Conservation (phyloP, 2,888 invertebrate species). For the Escarpia spicata region DNA sequence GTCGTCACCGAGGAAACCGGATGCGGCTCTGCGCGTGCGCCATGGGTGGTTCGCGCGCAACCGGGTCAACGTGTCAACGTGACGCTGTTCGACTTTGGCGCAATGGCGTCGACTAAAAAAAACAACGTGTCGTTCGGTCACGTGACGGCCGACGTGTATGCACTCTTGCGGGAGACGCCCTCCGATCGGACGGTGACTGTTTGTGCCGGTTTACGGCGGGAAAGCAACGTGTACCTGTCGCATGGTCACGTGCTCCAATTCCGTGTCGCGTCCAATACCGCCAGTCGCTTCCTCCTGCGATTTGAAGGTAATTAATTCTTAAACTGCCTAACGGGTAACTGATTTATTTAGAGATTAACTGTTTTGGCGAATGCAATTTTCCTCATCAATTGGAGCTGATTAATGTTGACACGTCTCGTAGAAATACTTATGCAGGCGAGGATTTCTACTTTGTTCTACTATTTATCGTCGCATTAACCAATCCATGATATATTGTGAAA, state of each 20-base stretch:
- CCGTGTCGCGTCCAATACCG: background rate
- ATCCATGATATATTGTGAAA: too few species aligned
- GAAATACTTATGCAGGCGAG: too few species aligned
- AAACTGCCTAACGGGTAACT: background rate
- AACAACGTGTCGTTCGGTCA: constrained; percentile 13
- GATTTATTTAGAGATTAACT: background rate
- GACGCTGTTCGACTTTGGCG: background rate
- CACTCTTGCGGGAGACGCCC: background rate
- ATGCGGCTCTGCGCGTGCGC: background rate
- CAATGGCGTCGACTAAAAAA: background rate
- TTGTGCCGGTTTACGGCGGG: background rate
- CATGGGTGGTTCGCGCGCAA: background rate
- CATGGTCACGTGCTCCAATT: background rate
- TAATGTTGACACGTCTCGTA: too few species aligned
- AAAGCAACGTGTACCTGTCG: constrained; percentile 1
- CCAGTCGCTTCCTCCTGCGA: background rate
- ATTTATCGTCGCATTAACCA: too few species aligned
- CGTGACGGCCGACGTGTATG: constrained; percentile 6
- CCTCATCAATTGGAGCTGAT: too few species aligned
- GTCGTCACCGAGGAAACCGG: background rate
- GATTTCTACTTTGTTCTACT: too few species aligned
- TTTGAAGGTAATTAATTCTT: background rate
- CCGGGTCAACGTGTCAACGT: background rate
- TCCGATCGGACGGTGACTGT: background rate
- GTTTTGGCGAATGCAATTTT: too few species aligned